Evolutionary conservation across 2,113 vertebrate genomes (phyloP).

Genomic region (Ploceus nigricollis): DNA sequence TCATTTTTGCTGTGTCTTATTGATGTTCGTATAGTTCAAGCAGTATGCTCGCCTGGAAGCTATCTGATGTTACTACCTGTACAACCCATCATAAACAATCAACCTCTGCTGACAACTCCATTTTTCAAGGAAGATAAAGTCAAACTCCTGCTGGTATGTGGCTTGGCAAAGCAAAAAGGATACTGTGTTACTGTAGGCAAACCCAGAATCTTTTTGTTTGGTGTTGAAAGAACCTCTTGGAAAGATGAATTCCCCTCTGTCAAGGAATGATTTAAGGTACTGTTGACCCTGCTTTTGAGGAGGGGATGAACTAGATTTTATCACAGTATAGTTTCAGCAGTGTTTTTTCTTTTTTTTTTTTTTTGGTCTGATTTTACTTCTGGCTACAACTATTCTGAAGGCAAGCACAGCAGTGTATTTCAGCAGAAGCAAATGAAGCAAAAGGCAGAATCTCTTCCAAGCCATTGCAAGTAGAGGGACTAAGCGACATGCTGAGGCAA

Average conservation of each 20-base stretch:
- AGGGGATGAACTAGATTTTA: not conserved
- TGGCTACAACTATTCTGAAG: not conserved
- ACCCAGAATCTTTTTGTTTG: not conserved
- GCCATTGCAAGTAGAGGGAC: not conserved
- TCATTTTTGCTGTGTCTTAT: constrained; percentile 10
- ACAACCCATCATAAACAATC: constrained; percentile 43
- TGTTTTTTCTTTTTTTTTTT: not conserved
- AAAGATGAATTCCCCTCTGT: not conserved
- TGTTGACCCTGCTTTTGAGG: not conserved
- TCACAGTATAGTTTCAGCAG: not conserved
- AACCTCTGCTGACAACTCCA: constrained; percentile 23
- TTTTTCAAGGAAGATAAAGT: constrained; percentile 42
- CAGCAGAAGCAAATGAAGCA: not conserved
- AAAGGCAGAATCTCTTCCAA: not conserved
- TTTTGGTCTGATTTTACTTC: not conserved
- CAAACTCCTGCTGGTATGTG: not conserved
- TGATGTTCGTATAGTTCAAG: constrained; percentile 33
- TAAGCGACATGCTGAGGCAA: not conserved
- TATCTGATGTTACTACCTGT: constrained; percentile 49
- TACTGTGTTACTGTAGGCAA: not conserved
- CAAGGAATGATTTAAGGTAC: not conserved
- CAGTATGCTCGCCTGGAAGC: constrained; percentile 16
- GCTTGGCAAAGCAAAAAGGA: not conserved
- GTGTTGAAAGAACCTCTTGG: not conserved
- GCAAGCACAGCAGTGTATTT: not conserved